Conservation (phyloP, 2,113 vertebrate species). For the Megaceryle maxima region DNA sequence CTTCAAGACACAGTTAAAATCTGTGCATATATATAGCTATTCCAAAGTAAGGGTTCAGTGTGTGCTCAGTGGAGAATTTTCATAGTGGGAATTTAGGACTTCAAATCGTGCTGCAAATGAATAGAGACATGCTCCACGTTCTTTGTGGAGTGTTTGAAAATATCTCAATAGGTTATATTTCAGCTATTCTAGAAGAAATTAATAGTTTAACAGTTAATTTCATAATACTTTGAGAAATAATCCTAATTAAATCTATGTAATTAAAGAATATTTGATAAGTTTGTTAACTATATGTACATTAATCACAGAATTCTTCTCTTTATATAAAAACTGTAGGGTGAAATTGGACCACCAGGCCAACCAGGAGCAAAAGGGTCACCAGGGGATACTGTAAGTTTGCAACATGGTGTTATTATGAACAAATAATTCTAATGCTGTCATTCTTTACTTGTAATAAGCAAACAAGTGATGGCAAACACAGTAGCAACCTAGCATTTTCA, state of each 20-base stretch:
- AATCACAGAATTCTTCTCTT: neutral
- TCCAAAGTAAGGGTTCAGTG: neutral
- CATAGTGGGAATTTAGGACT: neutral
- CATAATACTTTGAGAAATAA: neutral
- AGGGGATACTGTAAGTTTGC: constrained; percentile 73
- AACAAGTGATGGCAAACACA: neutral
- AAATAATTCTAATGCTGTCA: neutral
- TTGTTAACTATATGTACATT: neutral
- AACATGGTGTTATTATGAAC: neutral
- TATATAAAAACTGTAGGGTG: constrained; percentile 71
- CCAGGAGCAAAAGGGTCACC: constrained; percentile 74
- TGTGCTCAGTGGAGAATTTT: neutral
- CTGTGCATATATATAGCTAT: neutral
- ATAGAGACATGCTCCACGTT: neutral
- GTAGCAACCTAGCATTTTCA: neutral
- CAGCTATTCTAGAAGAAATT: neutral
- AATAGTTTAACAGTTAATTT: neutral
- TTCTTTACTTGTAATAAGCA: neutral
- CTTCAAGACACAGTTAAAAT: neutral
- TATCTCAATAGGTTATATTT: neutral
- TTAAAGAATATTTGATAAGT: neutral
- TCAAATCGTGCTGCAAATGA: neutral
- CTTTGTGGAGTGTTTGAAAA: neutral
- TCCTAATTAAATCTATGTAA: neutral
- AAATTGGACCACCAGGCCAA: constrained; percentile 73